A percentile compares a stretch with the other conserved stretches of the same genome.
These are phyloP conservation scores for Oscheius sp. DNA, from an alignment of 2,888 invertebrate species.

Conservation along the genomic window DNA sequence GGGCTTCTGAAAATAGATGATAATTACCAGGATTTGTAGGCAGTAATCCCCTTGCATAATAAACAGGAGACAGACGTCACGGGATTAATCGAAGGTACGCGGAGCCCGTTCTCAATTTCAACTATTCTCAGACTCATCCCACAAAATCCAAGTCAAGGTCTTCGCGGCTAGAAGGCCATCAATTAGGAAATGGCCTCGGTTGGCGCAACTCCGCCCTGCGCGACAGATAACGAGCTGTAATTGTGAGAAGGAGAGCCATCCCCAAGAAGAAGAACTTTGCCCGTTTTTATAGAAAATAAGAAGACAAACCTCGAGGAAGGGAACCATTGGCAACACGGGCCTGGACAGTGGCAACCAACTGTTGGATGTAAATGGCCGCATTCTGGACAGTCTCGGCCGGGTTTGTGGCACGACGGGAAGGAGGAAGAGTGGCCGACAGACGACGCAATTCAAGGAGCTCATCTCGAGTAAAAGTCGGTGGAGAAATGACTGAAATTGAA, in stretches of 20 bases:
- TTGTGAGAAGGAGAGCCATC: conserved; percentile 12
- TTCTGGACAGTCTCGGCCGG: conserved; percentile 53
- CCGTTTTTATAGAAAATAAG: no score
- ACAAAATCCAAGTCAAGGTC: conserved; percentile 32
- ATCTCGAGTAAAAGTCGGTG: conserved; percentile 38
- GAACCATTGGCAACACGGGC: conserved; percentile 61
- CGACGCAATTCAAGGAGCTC: conserved; percentile 58
- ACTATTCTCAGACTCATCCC: conserved; percentile 6
- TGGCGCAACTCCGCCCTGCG: conserved; percentile 31
- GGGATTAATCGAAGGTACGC: background rate
- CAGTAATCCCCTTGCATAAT: conserved; percentile 21
- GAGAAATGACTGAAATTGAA: conserved; percentile 30
- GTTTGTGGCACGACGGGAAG: conserved; percentile 41
- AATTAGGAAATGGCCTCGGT: conserved; percentile 27
- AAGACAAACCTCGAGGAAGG: conserved; percentile 61
- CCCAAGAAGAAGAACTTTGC: background rate
- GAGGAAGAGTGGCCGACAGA: conserved; percentile 58
- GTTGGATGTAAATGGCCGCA: conserved; percentile 61
- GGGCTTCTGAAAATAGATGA: conserved; percentile 30
- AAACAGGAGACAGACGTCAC: background rate
- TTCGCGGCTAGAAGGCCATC: conserved; percentile 7
- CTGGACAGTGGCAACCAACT: conserved; percentile 58
- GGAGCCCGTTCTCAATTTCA: conserved; percentile 1
- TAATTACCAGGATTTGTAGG: background rate
- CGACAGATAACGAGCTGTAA: conserved; percentile 30